Evolutionary conservation across 1,140 invertebrate genomes (phyloP), one percentile per base, ranked within the genome.

Genomic region (Drosophila albomicans): DNA sequence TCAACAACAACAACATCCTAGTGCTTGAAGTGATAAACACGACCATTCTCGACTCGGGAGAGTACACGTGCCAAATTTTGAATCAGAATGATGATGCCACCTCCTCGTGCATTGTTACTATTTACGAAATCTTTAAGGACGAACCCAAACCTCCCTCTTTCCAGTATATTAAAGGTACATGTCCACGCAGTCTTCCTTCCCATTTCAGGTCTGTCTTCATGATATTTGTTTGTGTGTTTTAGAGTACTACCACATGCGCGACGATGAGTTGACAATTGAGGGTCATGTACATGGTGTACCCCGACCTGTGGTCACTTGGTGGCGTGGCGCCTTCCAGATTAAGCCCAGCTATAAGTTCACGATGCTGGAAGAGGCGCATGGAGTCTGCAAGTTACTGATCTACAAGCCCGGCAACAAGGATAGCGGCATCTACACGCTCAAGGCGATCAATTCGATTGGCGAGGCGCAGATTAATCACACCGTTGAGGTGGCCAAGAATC

Each of bases 11-110:
- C 82, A 96, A 96, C 20, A 94, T 97, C 35, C 94, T 96, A 30
- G 95, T 95, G n/a, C 92, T 98, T 57, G 96, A 98, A 93, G 94
- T 98, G 43, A 73, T 95, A 59, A 94, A 95, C 75, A 94, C 94
- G 0, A 93, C 93, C 13, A 93, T 94, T 2, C 93, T 94, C 78
- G 96, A 97, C 89, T 95, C 95, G 5, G 96, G 95, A 35, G 95
- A 96, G 80, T 97, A 97, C 77, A 94, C 94, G 8, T 97, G 97
- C 86, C 93, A 95, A 2, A 96, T 96, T 16, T 94, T 94, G 72
- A 97, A 97, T 93, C 93, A 94, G 64, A 94, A 96, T 79, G 97
- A 97, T 38, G 94, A 95, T 68, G 93, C 95, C 7, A 94, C 93
- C 28, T 96, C 96, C 30, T 95, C 95, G 30, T 96, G 96, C 66